Conservation (phyloP, 2,797 vertebrate species). For the Phoebastria nigripes region DNA sequence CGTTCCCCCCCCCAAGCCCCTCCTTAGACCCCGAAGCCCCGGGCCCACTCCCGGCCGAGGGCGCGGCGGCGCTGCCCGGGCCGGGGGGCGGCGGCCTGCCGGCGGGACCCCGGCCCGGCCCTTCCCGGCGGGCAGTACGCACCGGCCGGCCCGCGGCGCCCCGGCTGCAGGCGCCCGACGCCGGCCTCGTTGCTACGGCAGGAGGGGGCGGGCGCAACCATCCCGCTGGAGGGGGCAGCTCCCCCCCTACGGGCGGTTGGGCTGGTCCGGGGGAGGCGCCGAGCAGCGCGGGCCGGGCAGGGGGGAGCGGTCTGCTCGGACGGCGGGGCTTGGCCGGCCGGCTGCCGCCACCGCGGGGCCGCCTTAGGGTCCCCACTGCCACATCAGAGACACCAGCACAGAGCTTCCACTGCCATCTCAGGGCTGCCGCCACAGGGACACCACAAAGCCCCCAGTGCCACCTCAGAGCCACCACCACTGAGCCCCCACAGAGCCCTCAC, state of each 20-base stretch:
- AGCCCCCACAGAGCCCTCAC: no score
- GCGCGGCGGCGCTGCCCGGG: background rate
- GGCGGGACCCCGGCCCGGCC: background rate
- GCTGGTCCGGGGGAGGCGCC: background rate
- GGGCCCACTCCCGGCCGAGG: background rate
- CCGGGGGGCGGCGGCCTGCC: no score
- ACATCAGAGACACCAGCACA: fast-evolving
- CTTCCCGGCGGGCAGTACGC: background rate
- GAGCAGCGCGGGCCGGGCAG: background rate
- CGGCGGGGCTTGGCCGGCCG: background rate
- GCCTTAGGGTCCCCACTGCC: background rate
- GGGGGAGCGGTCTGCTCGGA: background rate
- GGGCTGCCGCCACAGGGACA: no score
- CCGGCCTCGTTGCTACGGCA: background rate
- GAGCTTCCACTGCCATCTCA: no score
- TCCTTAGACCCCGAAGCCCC: background rate
- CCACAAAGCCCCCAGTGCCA: no score
- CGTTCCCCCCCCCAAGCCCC: no score
- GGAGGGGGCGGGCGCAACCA: background rate
- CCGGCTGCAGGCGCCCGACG: background rate
- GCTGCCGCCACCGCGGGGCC: background rate
- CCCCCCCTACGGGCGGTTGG: background rate
- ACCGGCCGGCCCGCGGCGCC: background rate
- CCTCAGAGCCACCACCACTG: background rate
- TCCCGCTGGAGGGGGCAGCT: background rate